Evolutionary conservation across 2,797 vertebrate species (phyloP).

Genomic region (Syngnathus rostellatus): DNA sequence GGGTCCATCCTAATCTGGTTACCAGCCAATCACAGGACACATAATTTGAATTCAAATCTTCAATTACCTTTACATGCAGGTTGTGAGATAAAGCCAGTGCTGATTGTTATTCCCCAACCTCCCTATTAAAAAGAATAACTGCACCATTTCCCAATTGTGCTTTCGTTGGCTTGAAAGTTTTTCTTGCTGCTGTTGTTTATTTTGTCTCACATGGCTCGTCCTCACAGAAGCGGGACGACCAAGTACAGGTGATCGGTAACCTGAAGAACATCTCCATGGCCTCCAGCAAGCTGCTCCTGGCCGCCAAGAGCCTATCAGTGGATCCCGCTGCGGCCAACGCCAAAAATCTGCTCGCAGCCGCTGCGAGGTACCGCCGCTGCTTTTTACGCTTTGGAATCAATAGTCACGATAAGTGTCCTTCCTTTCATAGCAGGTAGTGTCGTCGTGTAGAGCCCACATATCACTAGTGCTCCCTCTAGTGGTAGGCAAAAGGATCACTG

Average conservation of each 20-base stretch:
- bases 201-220: neutral
- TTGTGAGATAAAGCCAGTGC: neutral
- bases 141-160: neutral
- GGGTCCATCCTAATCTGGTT: too few relatives aligned
- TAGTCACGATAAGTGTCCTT: neutral
- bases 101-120: neutral
- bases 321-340: slow-evolving; percentile 95
- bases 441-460: neutral
- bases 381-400: neutral
- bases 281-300: slow-evolving; percentile 91
- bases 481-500: neutral
- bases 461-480: neutral
- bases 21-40: too few relatives aligned
- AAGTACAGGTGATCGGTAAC: slow-evolving; percentile 96
- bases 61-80: neutral
- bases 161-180: neutral
- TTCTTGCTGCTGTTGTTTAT: neutral
- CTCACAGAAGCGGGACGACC: slow-evolving; percentile 91
- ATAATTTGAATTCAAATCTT: neutral
- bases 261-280: slow-evolving; percentile 99
- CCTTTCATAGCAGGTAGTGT: neutral
- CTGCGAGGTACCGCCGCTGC: slow-evolving; percentile 76
- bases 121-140: neutral
- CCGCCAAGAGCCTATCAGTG: slow-evolving; percentile 94
- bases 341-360: slow-evolving; percentile 92